Evolutionary conservation across 2,797 vertebrate species (phyloP).

Genomic region (Momotus momota): DNA sequence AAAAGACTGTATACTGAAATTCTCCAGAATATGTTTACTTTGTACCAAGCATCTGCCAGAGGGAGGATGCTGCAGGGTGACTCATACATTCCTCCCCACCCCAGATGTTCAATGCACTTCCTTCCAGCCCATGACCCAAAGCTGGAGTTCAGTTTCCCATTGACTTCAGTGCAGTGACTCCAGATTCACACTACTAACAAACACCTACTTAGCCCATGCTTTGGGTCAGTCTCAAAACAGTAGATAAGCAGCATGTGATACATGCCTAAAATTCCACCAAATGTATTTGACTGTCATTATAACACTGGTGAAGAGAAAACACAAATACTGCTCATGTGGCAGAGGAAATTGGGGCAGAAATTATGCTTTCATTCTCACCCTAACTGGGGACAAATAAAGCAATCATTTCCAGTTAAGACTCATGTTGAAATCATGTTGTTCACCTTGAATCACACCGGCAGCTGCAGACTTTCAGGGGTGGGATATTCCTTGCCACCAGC

Average conservation of each 20-base stretch:
- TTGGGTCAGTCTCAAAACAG: not conserved
- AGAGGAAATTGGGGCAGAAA: not conserved
- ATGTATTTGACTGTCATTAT: not conserved
- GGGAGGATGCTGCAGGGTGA: slow-evolving; percentile 63
- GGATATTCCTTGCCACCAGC: not conserved
- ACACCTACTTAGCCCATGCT: slow-evolving; percentile 33
- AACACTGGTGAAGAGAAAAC: slow-evolving; percentile 10
- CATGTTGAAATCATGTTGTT: not conserved
- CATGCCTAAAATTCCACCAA: slow-evolving; percentile 42
- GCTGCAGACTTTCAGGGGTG: not conserved
- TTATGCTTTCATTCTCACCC: not conserved
- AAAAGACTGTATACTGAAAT: not conserved
- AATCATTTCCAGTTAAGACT: not conserved
- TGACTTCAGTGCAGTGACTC: slow-evolving; percentile 30
- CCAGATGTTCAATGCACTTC: slow-evolving; percentile 55
- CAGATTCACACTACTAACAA: slow-evolving; percentile 35
- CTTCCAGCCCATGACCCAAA: slow-evolving; percentile 58
- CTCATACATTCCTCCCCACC: slow-evolving; percentile 34
- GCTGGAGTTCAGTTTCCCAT: slow-evolving; percentile 44
- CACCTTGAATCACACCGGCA: not conserved
- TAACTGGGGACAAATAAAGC: not conserved
- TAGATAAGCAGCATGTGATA: slow-evolving; percentile 32
- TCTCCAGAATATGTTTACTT: slow-evolving; percentile 50
- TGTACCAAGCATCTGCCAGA: slow-evolving; percentile 42
- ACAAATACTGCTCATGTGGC: not conserved